Conservation (phyloP, 2,797 vertebrate genomes). For the Hapalemur alaotrensis region DNA sequence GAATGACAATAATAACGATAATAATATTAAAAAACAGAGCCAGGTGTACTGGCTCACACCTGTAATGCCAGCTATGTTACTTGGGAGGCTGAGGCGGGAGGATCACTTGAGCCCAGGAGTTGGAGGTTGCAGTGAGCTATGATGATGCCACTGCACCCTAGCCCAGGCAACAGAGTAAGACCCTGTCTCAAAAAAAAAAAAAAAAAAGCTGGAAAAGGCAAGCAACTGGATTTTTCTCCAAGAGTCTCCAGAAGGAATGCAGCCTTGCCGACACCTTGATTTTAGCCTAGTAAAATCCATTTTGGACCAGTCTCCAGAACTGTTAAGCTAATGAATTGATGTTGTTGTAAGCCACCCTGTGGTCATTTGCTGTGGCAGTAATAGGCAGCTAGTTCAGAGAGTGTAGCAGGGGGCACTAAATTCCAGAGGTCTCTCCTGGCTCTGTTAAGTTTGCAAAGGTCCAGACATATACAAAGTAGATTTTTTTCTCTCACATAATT, state of each 20-base stretch:
- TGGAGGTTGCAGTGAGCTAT: too few relatives aligned
- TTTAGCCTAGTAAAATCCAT: neutral
- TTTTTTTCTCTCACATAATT: neutral
- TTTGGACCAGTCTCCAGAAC: neutral
- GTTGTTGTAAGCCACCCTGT: neutral
- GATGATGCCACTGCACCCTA: too few relatives aligned
- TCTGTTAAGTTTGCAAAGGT: neutral
- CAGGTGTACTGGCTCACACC: too few relatives aligned
- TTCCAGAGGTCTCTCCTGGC: neutral
- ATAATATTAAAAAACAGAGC: too few relatives aligned
- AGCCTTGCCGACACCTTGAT: neutral
- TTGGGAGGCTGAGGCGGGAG: too few relatives aligned
- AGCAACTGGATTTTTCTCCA: neutral
- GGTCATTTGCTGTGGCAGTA: too few relatives aligned
- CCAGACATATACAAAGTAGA: neutral
- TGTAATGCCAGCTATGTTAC: too few relatives aligned
- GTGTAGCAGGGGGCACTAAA: neutral
- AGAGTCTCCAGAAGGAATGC: neutral
- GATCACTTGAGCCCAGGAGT: too few relatives aligned
- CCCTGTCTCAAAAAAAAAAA: too few relatives aligned
- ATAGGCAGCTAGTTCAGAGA: neutral
- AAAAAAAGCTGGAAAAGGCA: neutral
- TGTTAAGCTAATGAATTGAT: neutral
- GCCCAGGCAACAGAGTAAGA: too few relatives aligned
- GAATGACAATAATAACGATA: neutral